Base-by-base conservation (phyloP, 2,888 invertebrate species). In the Lapara coniferarum region DNA sequence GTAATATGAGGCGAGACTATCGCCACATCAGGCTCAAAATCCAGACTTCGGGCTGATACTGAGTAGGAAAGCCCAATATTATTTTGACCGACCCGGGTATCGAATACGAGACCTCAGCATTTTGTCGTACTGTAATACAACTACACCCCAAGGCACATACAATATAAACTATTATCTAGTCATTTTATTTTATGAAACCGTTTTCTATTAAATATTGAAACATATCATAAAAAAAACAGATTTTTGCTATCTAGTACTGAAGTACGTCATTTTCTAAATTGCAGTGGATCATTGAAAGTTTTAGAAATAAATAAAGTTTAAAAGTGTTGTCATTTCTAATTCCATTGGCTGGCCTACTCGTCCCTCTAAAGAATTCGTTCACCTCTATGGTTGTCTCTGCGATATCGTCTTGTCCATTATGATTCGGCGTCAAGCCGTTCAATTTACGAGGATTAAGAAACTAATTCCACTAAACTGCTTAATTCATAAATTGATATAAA, bases 341-440 rank as follows among this genome's bases (percentile, higher is more conserved):
- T 16, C 44, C 46, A 46, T 13, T 19, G 57, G 30, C n/a, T 49
- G 63, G 49, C 63, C 63, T 63, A 63, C 63, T 63, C 63, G 19
- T 63, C 46, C 44, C 63, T 63, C 63, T 63, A 12, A 63, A 63
- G 13, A 49, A 49, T 63, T 49, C 63, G 16, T 63, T 63, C 49
- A 63, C 63, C 63, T 63, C 59, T 44, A 19, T 13, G 63, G 19
- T 13, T 63, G 63, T 49, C 63, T 49, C 44, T 10, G 44, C 63
- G 63, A 25, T 63, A 63, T 14, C 25, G 49, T 19, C 59, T 63
- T 49, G 63, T 49, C 49, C 7, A 49, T 49, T 63, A 49, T 63
- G 19, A 63, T 63, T 46, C 6, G 37, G 37, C 14, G 49, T 25
- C 63, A 16, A 19, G 49, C 63, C 46, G 12, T 63, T 19, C 49